Conservation (phyloP, 2,888 invertebrate species). For the Dryobotodes eremita region DNA sequence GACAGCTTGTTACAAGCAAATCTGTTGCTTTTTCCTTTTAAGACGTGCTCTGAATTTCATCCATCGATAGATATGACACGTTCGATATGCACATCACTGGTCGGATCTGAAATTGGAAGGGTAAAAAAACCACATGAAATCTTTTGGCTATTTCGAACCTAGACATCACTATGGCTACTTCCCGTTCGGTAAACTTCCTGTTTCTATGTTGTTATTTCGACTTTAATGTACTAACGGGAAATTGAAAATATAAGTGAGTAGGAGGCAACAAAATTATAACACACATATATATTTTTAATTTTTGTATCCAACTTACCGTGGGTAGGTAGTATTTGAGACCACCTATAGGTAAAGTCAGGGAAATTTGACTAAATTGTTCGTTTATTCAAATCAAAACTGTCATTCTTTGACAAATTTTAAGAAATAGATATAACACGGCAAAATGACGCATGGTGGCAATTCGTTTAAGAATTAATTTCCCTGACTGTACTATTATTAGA, state of each 20-base stretch:
- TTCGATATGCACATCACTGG: slow-evolving; percentile 36
- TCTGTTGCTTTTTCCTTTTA: slow-evolving; percentile 19
- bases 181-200: neutral
- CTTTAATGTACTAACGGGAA: too few relatives aligned
- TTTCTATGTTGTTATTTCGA: neutral
- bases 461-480: neutral
- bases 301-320: neutral
- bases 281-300: neutral
- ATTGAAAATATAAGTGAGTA: too few relatives aligned
- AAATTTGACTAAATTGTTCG: neutral
- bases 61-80: neutral
- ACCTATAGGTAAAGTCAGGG: neutral
- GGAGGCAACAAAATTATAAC: too few relatives aligned
- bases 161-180: neutral
- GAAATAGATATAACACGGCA: neutral
- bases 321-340: neutral
- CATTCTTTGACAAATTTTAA: neutral
- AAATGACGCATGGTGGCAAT: neutral
- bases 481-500: neutral
- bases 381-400: neutral
- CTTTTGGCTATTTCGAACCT: neutral
- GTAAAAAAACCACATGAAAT: slow-evolving; percentile 11
- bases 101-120: slow-evolving; percentile 28
- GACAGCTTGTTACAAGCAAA: slow-evolving; percentile 36
- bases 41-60: slow-evolving; percentile 5